A percentile compares a stretch with the other conserved stretches of the same genome.
phyloP scores from a whole-genome alignment of 2,797 vertebrate genomes.

The Salarias fasciatus region DNA sequence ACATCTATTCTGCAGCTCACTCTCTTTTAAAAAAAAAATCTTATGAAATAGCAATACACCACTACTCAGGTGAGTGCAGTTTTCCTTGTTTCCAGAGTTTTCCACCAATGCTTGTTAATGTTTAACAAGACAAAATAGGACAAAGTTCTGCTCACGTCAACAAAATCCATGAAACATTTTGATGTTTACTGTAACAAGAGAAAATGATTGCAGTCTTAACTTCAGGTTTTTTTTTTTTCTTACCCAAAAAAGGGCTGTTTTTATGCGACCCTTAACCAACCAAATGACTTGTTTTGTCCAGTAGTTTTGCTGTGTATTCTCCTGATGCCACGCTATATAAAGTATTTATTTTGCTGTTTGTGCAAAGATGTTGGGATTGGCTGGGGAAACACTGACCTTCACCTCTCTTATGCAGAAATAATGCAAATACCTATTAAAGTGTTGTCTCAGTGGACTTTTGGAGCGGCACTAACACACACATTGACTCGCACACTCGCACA shows the following conservation, averaged over 20 bases:
- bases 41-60: neutral
- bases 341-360: slow-evolving; percentile 59
- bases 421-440: slow-evolving; percentile 63
- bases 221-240: neutral
- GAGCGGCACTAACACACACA: slow-evolving; percentile 9
- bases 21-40: too few species aligned
- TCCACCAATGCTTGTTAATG: neutral
- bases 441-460: slow-evolving; percentile 36
- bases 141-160: neutral
- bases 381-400: slow-evolving; percentile 55
- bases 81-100: neutral
- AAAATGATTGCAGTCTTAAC: slow-evolving; percentile 15
- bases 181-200: slow-evolving; percentile 1
- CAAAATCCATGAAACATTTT: neutral
- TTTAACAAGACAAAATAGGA: slow-evolving; percentile 3
- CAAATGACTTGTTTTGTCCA: slow-evolving; percentile 31
- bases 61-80: neutral
- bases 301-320: slow-evolving; percentile 36
- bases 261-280: slow-evolving; percentile 7
- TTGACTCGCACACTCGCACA: neutral
- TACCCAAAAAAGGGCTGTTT: slow-evolving; percentile 6
- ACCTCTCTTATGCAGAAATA: slow-evolving; percentile 52
- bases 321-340: slow-evolving; percentile 23
- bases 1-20: too few species aligned
- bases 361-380: slow-evolving; percentile 36